phyloP scores from a whole-genome alignment of 2,113 vertebrate genomes.

The Colossoma macropomum region DNA sequence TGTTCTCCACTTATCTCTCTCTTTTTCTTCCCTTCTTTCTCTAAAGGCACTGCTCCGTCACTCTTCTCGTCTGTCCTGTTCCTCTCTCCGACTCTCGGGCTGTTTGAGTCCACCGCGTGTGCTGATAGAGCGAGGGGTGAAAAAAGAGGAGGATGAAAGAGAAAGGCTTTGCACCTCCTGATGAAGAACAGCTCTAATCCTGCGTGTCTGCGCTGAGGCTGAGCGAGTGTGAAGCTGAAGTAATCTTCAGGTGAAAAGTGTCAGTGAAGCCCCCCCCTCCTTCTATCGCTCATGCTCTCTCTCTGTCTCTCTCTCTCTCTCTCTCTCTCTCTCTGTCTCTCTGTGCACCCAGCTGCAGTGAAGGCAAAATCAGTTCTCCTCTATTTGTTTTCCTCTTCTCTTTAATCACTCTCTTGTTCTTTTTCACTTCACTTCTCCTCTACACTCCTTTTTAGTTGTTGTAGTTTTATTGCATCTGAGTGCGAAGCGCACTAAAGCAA shows the following conservation, averaged over 20 bases:
- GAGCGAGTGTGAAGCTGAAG: conserved; percentile 14
- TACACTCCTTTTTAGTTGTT: not conserved
- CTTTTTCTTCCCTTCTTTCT: not conserved
- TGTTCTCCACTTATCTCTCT: not conserved
- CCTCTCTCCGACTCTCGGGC: not conserved
- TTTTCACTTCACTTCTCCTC: not conserved
- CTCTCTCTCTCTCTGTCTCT: not conserved
- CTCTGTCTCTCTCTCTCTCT: not conserved
- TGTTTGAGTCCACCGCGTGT: not conserved
- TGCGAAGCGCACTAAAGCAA: not conserved
- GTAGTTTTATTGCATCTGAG: not conserved
- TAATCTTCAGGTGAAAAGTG: conserved; percentile 24
- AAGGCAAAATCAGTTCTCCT: not conserved
- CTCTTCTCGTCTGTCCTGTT: not conserved
- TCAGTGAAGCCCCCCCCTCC: conserved; percentile 13
- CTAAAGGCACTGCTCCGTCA: not conserved
- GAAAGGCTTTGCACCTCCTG: conserved; percentile 13
- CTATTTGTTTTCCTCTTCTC: not conserved
- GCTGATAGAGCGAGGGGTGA: conserved; percentile 3
- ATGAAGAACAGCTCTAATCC: conserved; percentile 11
- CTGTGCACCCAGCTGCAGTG: not conserved
- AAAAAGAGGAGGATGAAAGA: conserved; percentile 7
- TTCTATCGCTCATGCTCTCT: not conserved
- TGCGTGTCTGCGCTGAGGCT: not conserved
- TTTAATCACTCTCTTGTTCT: not conserved